Evolutionary conservation across 2,888 invertebrate species (phyloP).

Genomic region (Macrosiphum euphorbiae): DNA sequence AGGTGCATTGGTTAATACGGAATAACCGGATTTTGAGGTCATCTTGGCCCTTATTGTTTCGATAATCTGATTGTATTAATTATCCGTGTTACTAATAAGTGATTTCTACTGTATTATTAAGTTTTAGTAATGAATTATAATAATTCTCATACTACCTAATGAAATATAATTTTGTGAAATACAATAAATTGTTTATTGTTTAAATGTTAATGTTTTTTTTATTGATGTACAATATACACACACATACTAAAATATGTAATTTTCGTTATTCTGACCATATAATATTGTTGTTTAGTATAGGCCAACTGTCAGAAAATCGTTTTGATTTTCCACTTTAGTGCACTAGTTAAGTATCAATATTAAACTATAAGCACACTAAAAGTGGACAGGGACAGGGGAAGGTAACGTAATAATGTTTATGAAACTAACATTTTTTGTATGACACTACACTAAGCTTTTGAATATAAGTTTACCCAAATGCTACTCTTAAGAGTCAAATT

Average conservation of each 20-base stretch:
- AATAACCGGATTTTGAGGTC: no score
- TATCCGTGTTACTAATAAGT: no score
- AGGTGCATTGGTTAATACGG: no score
- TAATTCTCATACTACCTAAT: no score
- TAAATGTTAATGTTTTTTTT: no score
- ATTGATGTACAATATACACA: no score
- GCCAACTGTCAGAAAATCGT: conserved; percentile 46
- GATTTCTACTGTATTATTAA: no score
- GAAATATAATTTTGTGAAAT: no score
- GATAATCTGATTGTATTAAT: no score
- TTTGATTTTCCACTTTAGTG: conserved; percentile 39
- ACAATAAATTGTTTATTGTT: no score
- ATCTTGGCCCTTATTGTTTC: no score
- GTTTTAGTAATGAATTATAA: no score
- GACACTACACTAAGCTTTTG: conserved; percentile 56
- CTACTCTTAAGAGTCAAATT: conserved; percentile 60
- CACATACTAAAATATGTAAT: background rate
- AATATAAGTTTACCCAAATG: conserved; percentile 21
- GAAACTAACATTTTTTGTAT: background rate
- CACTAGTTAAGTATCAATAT: background rate
- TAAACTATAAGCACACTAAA: background rate
- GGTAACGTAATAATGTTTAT: background rate
- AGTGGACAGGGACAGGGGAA: background rate
- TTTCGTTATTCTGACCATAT: conserved; percentile 48
- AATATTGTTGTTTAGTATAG: background rate